Base-by-base conservation (phyloP, 1,140 invertebrate genomes). In the Drosophila elegans region DNA sequence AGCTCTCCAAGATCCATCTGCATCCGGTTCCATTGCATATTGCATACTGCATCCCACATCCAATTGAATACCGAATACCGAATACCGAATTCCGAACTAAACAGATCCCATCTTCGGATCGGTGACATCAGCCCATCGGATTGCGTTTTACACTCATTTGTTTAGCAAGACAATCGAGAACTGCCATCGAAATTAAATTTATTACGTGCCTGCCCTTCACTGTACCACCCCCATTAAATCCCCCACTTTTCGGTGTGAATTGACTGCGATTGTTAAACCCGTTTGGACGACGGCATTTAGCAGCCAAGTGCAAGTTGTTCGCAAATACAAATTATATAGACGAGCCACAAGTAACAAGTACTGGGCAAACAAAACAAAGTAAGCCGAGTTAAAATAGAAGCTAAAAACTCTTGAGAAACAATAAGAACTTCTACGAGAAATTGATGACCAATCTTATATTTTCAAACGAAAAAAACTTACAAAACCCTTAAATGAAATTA, bases 221-320 rank as follows among this genome's bases (percentile, higher is more conserved):
- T 39, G 25, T 29, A 38, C 41, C 38, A n/a, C 42, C 60, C 27
- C 57, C 45, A 29, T 41, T 36, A 39, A 48, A 9, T 38, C 36
- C n/a, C 48, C 48, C 48, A 36, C 25, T 67, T 53, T 62, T 36
- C 49, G 42, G 69, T 75, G 60, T 51, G 49, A 78, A 74, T 75
- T 76, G 63, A 69, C 46, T 69, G 60, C 56, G 67, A 76, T 72
- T 79, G 54, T 76, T 78, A 71, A 85, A 88, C 82, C 76, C 41
- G 82, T 88, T 85, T 81, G 41, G 10, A 61, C 52, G 49, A 44
- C 61, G 57, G 45, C 59, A 75, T 78, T 85, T 88, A 88, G 74
- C 82, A 71, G 80, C 64, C 63, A 86, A 85, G 82, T 85, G 81
- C 82, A 85, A 85, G 62, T 81, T 82, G 68, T 85, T 25, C 67